Base-by-base conservation (phyloP, 1,140 invertebrate species). In the Pygmarrhopalites habei region DNA sequence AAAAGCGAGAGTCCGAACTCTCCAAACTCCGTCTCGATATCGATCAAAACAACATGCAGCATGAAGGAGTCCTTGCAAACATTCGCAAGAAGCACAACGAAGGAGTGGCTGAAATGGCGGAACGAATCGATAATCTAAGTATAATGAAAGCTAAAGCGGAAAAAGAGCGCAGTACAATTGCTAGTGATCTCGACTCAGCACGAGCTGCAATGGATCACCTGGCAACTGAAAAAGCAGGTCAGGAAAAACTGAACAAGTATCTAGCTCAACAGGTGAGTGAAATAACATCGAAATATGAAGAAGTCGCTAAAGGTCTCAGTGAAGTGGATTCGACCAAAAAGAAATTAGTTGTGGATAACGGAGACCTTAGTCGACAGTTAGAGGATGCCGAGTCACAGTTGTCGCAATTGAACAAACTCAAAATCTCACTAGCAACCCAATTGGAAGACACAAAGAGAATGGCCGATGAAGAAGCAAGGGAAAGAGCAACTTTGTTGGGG, bases 81-180 rank as follows among this genome's bases (percentile, higher is more conserved):
- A 84, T 98, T 70, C 89, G 95, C n/a, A n/a, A n/a, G n/a, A n/a
- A n/a, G n/a, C n/a, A n/a, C n/a, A n/a, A n/a, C n/a, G n/a, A n/a
- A n/a, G 79, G 98, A 99, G 91, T 97, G 73, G 87, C 90, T 72
- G 94, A 98, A 79, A 93, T 99, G 87, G 90, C 92, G 72, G 96
- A 99, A 80, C 95, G 98, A 81, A 92, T 99, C 76, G 96, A 99
- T 80, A 93, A 97, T 77, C 86, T 99, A 74, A 96, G 98, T 85
- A 99, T 99, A 80, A 85, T 93, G 75, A 98, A 98, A 82, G 89
- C 90, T 76, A 97, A 95, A 94, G 96, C 80, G 85, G 88, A 86
- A 77, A 68, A 67, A 58, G 90, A 93, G 78, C 89, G 90, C 81
- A 85, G 87, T 79, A 86, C 90, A 80, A 89, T 91, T 83, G 87